Conservation (phyloP, 2,888 invertebrate genomes). For the Agriopis aurantiaria region DNA sequence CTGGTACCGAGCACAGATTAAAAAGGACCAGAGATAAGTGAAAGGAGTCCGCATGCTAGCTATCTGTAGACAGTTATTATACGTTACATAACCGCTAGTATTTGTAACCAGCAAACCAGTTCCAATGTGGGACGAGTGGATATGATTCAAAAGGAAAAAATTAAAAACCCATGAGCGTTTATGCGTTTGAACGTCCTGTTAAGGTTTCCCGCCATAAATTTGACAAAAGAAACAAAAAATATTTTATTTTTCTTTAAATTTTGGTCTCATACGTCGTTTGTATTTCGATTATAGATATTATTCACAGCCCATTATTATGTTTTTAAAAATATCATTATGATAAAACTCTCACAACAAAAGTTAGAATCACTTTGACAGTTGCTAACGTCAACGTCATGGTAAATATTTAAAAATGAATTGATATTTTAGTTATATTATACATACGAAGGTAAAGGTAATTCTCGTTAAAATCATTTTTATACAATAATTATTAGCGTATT, state of each 20-base stretch:
- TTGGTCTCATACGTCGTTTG: background rate
- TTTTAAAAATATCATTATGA: too few relatives aligned
- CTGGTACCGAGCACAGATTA: slow-evolving; percentile 53
- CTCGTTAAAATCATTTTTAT: too few relatives aligned
- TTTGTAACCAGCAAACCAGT: slow-evolving; percentile 47
- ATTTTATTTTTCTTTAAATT: background rate
- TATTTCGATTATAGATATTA: background rate
- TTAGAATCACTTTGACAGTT: too few relatives aligned
- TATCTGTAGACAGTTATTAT: slow-evolving; percentile 51
- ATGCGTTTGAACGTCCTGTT: slow-evolving; percentile 23
- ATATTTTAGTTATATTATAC: too few relatives aligned
- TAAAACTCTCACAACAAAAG: too few relatives aligned
- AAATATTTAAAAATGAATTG: too few relatives aligned
- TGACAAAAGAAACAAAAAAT: too few relatives aligned
- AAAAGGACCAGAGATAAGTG: slow-evolving; percentile 66
- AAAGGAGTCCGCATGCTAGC: slow-evolving; percentile 56
- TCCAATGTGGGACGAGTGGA: slow-evolving; percentile 46
- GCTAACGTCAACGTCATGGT: too few relatives aligned
- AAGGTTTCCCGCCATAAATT: slow-evolving; percentile 1
- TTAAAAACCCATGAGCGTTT: slow-evolving; percentile 26
- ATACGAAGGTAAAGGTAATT: too few relatives aligned
- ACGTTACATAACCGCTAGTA: slow-evolving; percentile 55
- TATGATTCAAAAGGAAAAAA: slow-evolving; percentile 39
- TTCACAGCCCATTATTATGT: too few relatives aligned
- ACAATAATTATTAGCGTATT: too few relatives aligned